Percentiles rank a stretch among this genome's conserved stretches.
These are phyloP conservation scores for Psittacula derbiana DNA, from an alignment of 2,797 vertebrate species.

Conservation along the genomic window DNA sequence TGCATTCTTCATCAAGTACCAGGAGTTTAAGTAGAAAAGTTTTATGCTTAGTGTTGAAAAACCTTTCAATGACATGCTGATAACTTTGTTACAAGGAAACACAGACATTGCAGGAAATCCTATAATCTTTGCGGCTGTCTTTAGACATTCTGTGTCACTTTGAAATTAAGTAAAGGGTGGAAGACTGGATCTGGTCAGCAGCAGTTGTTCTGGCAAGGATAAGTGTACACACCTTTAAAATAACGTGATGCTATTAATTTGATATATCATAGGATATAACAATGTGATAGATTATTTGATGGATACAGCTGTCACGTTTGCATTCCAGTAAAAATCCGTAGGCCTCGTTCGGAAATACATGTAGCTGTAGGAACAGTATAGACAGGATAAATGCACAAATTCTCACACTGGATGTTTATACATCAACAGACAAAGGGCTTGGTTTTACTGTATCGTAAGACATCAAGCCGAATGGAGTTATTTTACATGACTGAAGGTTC, in stretches of 20 bases:
- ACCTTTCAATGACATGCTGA: not conserved
- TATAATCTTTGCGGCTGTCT: not conserved
- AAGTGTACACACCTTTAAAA: not conserved
- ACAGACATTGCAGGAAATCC: not conserved
- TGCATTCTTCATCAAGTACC: not conserved
- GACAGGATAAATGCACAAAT: not conserved
- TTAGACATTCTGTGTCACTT: not conserved
- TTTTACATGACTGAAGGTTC: not conserved
- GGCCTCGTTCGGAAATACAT: not conserved
- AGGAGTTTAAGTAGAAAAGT: not conserved
- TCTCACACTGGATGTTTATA: not conserved
- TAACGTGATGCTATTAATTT: fast-evolving
- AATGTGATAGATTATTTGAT: not conserved
- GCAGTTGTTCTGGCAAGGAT: not conserved
- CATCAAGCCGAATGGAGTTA: not conserved
- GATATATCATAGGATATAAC: not conserved
- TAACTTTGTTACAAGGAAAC: not conserved
- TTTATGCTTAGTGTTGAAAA: not conserved
- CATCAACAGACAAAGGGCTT: not conserved
- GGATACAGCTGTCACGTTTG: not conserved
- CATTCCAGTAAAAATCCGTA: not conserved
- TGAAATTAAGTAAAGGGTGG: not conserved
- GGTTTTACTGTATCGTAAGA: not conserved
- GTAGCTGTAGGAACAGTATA: not conserved
- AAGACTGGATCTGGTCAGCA: not conserved